A percentile compares a stretch with the other conserved stretches of the same genome.
phyloP scores from a whole-genome alignment of 1,140 invertebrate species.

The Trichoplusia ni region DNA sequence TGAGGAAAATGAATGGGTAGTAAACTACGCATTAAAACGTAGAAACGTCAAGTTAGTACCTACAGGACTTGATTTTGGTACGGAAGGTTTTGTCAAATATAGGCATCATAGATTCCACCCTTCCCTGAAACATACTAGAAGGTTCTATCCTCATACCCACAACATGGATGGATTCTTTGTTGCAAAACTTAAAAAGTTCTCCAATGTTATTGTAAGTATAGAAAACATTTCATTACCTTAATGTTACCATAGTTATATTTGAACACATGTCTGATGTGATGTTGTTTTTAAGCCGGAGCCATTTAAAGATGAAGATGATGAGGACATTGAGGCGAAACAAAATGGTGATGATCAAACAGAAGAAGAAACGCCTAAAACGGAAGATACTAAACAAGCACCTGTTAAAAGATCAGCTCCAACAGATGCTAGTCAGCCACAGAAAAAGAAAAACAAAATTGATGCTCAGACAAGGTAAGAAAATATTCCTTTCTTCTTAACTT shows the following conservation, averaged over 20 bases:
- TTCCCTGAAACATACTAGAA: conserved; percentile 92
- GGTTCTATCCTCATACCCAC: conserved; percentile 98
- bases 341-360: conserved; percentile 55
- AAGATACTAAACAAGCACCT: conserved; percentile 62
- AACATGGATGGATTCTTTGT: conserved; percentile 99
- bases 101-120: conserved; percentile 95
- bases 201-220: conserved; percentile 87
- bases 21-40: conserved; percentile 97
- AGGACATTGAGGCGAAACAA: conserved; percentile 51
- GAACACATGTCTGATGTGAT: no score
- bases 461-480: conserved; percentile 34
- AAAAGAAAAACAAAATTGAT: conserved; percentile 59
- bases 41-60: conserved; percentile 96
- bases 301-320: conserved; percentile 81
- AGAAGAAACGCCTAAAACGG: conserved; percentile 43
- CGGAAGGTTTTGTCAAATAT: conserved; percentile 96
- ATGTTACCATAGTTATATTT: no score
- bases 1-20: conserved; percentile 99
- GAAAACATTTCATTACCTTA: background rate
- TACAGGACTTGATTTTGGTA: conserved; percentile 97
- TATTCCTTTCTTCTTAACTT: no score
- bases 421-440: conserved; percentile 44
- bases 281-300: conserved; percentile 72
- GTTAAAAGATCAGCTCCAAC: conserved; percentile 53
- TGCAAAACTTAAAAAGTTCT: conserved; percentile 98